Evolutionary conservation across 2,797 vertebrate genomes (phyloP).

Genomic region (Pachyuromys duprasi): DNA sequence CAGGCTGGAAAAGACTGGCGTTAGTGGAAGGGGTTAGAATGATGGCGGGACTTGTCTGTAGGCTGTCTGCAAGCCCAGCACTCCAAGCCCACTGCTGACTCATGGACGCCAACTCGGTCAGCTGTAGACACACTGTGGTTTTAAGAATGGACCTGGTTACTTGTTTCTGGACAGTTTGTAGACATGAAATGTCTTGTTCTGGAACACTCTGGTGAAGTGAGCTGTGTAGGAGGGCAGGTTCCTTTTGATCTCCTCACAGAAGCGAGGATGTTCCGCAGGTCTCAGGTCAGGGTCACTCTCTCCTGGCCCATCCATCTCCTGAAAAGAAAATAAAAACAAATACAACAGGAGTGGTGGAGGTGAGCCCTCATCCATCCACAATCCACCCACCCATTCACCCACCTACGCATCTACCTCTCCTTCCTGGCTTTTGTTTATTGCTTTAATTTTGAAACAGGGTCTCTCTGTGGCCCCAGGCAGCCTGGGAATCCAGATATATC

Average conservation of each 20-base stretch:
- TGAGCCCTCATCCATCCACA: background rate
- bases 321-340: constrained; percentile 58
- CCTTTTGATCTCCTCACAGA: constrained; percentile 95
- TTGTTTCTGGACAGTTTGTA: constrained; percentile 91
- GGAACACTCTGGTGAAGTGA: constrained; percentile 94
- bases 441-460: background rate
- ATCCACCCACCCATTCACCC: background rate
- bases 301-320: constrained; percentile 97
- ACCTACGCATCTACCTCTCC: background rate
- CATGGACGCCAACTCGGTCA: background rate
- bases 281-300: constrained; percentile 93
- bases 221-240: constrained; percentile 87
- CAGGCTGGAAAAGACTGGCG: constrained; percentile 54
- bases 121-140: background rate
- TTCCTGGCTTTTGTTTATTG: background rate
- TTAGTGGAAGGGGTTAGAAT: constrained; percentile 17
- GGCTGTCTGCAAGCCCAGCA: constrained; percentile 14
- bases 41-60: background rate
- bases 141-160: background rate
- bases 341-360: background rate
- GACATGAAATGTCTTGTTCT: constrained; percentile 97
- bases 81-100: background rate
- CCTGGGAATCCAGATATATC: background rate
- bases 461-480: background rate
- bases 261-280: constrained; percentile 91